These are phyloP conservation scores for Leptothorax acervorum DNA, from an alignment of 2,888 invertebrate species.

Conservation along the genomic window DNA sequence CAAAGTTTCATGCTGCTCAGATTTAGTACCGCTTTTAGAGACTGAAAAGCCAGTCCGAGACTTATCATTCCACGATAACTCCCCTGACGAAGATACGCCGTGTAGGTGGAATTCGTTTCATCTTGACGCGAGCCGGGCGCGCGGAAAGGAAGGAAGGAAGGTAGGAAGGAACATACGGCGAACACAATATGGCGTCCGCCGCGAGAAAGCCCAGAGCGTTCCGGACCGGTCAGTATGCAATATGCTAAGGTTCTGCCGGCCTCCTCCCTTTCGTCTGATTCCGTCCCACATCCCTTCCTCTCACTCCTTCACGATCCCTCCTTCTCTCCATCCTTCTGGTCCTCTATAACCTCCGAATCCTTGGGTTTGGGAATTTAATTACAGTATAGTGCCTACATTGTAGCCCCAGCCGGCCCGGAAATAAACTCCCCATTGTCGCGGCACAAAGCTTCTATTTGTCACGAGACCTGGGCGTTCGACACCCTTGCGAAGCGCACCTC, in stretches of 20 bases:
- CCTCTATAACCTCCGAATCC: constrained; percentile 80
- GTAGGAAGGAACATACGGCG: constrained; percentile 82
- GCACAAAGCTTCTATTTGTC: constrained; percentile 85
- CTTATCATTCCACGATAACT: constrained; percentile 59
- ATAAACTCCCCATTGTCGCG: constrained; percentile 85
- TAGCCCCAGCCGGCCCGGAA: constrained; percentile 85
- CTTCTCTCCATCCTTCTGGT: constrained; percentile 70
- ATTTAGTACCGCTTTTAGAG: constrained; percentile 32
- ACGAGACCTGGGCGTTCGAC: constrained; percentile 81
- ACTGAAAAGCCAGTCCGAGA: constrained; percentile 29
- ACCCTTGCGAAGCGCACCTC: constrained; percentile 73
- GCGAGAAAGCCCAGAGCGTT: constrained; percentile 75
- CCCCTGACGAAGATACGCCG: constrained; percentile 59
- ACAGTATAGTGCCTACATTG: constrained; percentile 85
- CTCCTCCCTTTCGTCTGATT: constrained; percentile 59
- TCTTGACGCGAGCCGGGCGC: constrained; percentile 72
- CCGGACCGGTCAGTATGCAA: constrained; percentile 84
- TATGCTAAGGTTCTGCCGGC: constrained; percentile 82
- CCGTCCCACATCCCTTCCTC: constrained; percentile 66
- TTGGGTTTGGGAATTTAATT: constrained; percentile 86
- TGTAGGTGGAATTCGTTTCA: constrained; percentile 80
- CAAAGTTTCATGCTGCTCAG: constrained; percentile 23
- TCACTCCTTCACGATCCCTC: constrained; percentile 57
- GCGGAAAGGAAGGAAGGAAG: constrained; percentile 68
- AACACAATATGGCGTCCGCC: constrained; percentile 84